phyloP scores from a whole-genome alignment of 2,797 vertebrate species.

The Amphiprion clarkii region DNA sequence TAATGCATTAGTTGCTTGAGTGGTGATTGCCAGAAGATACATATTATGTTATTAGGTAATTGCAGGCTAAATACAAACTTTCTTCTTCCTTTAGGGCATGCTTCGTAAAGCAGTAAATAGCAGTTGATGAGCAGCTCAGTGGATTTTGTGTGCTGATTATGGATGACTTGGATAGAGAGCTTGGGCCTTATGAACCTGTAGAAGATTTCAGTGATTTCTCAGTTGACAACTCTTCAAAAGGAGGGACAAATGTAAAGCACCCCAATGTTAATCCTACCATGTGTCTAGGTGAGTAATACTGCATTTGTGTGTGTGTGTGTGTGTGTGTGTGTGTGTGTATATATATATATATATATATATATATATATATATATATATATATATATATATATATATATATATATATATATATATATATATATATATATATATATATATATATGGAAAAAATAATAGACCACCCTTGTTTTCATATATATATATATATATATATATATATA shows the following conservation, averaged over 20 bases:
- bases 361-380: too few relatives aligned
- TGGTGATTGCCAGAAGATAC: not conserved
- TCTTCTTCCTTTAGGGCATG: conserved; percentile 4
- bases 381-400: too few relatives aligned
- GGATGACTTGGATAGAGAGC: conserved; percentile 68
- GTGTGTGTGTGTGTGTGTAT: too few relatives aligned
- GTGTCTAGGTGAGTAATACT: conserved; percentile 48
- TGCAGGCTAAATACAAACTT: not conserved
- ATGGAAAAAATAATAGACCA: too few relatives aligned
- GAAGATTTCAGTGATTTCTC: conserved; percentile 24
- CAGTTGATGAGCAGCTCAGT: not conserved
- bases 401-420: too few relatives aligned
- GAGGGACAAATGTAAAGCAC: conserved; percentile 18
- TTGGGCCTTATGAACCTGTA: not conserved
- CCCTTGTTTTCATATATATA: too few relatives aligned
- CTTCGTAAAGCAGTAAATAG: not conserved
- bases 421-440: too few relatives aligned
- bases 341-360: too few relatives aligned
- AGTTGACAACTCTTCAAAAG: conserved; percentile 8
- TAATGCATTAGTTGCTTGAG: not conserved
- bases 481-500: too few relatives aligned
- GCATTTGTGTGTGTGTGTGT: not conserved
- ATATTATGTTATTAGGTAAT: too few relatives aligned
- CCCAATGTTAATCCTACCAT: conserved; percentile 19
- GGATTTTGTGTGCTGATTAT: conserved; percentile 52